Base-by-base conservation (phyloP, 1,140 invertebrate species). In the Drosophila micromelanica region DNA sequence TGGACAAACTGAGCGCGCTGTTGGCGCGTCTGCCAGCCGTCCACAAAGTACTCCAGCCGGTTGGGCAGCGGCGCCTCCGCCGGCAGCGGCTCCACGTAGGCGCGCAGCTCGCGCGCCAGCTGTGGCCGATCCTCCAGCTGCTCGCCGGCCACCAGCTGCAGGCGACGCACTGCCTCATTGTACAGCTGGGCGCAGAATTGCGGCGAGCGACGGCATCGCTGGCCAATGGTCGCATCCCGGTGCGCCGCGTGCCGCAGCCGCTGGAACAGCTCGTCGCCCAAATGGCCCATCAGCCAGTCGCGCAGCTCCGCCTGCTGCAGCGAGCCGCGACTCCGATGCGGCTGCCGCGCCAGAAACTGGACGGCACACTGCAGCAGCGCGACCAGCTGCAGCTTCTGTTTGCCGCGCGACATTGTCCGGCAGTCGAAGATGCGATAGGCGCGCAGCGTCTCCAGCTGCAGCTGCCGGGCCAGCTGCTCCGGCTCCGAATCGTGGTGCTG, bases 121-220 rank as follows among this genome's bases (percentile, higher is more conserved):
- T 92, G 90, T 0, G 92, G 92, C 42, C 92, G 93, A 32, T 92
- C 78, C 0, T 80, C 85, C 40, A 93, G 80, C 11, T 94, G 92
- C 92, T 95, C 93, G 17, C 94, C 92, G n/a, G 94, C 90, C 42
- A 96, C 93, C 27, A 93, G 81, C n/a, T 93, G 94, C 15, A 96
- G 79, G 72, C 94, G 94, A 51, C 92, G 91, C 3, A 96, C 93
- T 37, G 94, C 94, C 74, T 94, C 93, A 80, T 96, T 96, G 71
- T 95, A 95, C 35, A 95, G 90, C 32, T 93, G 87, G 15, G 95
- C 93, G 3, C 95, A 92, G 70, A 93, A 94, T 64, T 94, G 93
- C 0, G 95, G 93, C 71, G 94, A 93, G 23, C 92, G 92, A 23
- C 94, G 91, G 17, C 45, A 49, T 1, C 15, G 91, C 37, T 75